Evolutionary conservation across 2,888 invertebrate genomes (phyloP), one percentile per base, ranked within the genome.

Genomic region (Eristalinus sepulchralis): DNA sequence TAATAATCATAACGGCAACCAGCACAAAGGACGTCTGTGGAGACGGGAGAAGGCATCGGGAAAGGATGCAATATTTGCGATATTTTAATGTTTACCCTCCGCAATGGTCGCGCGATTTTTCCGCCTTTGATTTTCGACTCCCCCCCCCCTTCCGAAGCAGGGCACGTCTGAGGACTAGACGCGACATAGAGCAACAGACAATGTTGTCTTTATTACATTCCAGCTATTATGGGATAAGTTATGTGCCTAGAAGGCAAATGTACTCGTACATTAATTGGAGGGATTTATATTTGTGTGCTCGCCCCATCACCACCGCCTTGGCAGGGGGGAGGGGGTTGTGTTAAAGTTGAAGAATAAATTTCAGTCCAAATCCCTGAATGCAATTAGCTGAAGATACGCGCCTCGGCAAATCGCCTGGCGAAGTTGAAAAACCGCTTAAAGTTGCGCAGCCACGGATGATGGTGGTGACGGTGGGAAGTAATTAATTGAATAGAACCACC

Each of bases 121-220:
- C 76, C 34, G 72, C 64, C 73, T 82, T 86, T 83, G 86, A 86
- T 86, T 79, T 86, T 57, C 24, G 57, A 27, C 57, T 24, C 57
- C 5, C 57, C 24, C 22, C 5, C 22, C 6, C 17, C 55, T 20
- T 20, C 39, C 39, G 4, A n/a, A 8, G 8, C n/a, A n/a, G 8
- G 47, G 8, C 47, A 17, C 47, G 17, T 47, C 47, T 8, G 8
- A 47, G 75, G 53, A 79, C 67, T 10, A 31, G 47, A 59, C 55
- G 67, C 36, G 80, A 76, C 55, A 76, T 71, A 57, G 67, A 67
- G 86, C 83, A 86, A 86, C 78, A 86, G 86, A 86, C 83, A 86
- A 79, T 86, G 86, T 86, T 86, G 86, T 86, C 86, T 86, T 86
- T 86, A 86, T 86, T 86, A 70, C 86, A 79, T 83, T 86, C 79